phyloP scores from a whole-genome alignment of 2,888 invertebrate species.

The Lasioglossum lativentre region DNA sequence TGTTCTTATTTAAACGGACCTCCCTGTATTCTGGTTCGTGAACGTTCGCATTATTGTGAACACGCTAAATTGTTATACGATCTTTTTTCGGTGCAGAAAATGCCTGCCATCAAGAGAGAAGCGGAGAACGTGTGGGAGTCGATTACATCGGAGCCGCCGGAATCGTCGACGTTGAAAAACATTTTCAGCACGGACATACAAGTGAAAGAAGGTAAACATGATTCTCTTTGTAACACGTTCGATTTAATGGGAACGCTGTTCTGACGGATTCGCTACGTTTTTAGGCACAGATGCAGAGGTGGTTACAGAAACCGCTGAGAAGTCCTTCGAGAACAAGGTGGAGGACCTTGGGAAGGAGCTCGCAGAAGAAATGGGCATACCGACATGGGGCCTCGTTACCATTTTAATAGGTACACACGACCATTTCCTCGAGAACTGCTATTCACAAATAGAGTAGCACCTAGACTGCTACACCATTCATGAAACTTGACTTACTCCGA shows the following conservation, averaged over 20 bases:
- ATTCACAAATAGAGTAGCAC: background rate
- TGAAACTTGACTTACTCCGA: background rate
- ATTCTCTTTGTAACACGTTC: background rate
- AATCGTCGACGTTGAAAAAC: constrained; percentile 69
- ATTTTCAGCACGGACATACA: constrained; percentile 61
- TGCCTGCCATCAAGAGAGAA: constrained; percentile 77
- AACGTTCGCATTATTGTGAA: background rate
- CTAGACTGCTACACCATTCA: background rate
- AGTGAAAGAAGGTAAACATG: constrained; percentile 63
- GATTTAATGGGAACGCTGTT: background rate
- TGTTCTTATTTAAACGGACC: no score
- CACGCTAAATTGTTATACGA: background rate
- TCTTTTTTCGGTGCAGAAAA: constrained; percentile 71
- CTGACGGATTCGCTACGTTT: background rate
- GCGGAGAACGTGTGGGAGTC: constrained; percentile 41
- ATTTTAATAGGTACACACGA: constrained; percentile 90
- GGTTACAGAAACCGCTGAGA: constrained; percentile 56
- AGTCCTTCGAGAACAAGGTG: constrained; percentile 81
- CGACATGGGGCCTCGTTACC: constrained; percentile 93
- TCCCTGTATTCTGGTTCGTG: background rate
- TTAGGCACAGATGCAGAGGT: constrained; percentile 66
- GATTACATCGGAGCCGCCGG: constrained; percentile 1
- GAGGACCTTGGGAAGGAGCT: constrained; percentile 87
- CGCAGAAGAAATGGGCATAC: constrained; percentile 91
- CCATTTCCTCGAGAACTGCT: background rate